phyloP scores from a whole-genome alignment of 2,113 vertebrate genomes.

The Chaetodon auriga region DNA sequence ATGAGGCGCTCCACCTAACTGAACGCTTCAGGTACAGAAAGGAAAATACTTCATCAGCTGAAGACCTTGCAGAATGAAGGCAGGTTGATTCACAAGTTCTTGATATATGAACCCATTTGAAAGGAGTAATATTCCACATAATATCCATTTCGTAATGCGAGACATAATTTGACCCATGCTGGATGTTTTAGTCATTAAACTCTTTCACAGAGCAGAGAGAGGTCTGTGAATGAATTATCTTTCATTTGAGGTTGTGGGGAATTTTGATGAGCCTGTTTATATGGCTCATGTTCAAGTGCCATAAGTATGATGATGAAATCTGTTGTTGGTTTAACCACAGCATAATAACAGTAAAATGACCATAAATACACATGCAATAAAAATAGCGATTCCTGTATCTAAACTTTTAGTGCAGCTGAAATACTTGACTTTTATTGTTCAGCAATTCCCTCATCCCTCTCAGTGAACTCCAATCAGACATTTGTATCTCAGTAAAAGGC shows the following conservation, averaged over 20 bases:
- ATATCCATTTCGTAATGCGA: slow-evolving; percentile 9
- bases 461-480: slow-evolving; percentile 1
- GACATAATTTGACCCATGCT: slow-evolving; percentile 20
- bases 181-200: slow-evolving; percentile 41
- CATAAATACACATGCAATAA: slow-evolving; percentile 8
- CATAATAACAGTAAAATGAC: slow-evolving; percentile 19
- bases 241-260: slow-evolving; percentile 40
- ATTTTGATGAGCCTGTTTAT: slow-evolving; percentile 48
- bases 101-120: slow-evolving; percentile 3
- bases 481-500: not conserved
- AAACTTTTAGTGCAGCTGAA: slow-evolving; percentile 26
- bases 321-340: slow-evolving; percentile 37
- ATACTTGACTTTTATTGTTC: slow-evolving; percentile 9
- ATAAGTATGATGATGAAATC: slow-evolving; percentile 25
- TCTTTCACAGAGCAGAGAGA: slow-evolving; percentile 19
- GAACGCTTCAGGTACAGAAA: not conserved
- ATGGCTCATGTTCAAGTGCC: not conserved
- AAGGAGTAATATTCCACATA: not conserved
- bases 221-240: slow-evolving; percentile 31
- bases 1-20: not conserved
- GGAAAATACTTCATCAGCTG: not conserved
- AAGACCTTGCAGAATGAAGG: not conserved
- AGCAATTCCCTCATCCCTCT: not conserved
- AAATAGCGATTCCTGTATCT: slow-evolving; percentile 16
- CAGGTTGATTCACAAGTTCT: not conserved